Evolutionary conservation across 1,140 invertebrate genomes (phyloP).

Genomic region (Stenopsyche tienmushanensis): DNA sequence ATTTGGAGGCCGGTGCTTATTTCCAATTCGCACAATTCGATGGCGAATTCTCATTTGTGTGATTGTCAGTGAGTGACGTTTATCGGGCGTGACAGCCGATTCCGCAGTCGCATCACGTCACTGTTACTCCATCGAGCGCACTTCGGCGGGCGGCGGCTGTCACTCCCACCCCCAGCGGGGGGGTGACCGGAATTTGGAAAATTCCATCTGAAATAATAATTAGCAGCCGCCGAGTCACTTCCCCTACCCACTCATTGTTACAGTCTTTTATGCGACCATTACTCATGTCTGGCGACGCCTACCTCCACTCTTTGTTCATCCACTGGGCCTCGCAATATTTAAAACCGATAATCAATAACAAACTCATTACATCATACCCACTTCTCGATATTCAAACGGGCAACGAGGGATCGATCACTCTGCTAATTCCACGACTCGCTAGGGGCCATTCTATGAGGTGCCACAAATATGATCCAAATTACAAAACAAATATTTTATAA

Average conservation of each 20-base stretch:
- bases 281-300: slow-evolving; percentile 10
- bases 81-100: slow-evolving; percentile 7
- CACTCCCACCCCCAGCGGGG: not conserved
- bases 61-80: slow-evolving; percentile 6
- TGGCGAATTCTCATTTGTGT: not conserved
- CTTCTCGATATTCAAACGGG: too few species aligned
- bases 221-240: slow-evolving; percentile 16
- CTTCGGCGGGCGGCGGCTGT: not conserved
- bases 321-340: not conserved
- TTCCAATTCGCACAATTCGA: slow-evolving; percentile 3
- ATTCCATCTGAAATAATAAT: slow-evolving; percentile 28
- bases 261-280: slow-evolving; percentile 15
- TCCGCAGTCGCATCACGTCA: slow-evolving; percentile 13
- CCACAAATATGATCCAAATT: too few species aligned
- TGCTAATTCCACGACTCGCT: too few species aligned
- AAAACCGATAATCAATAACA: too few species aligned
- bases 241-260: slow-evolving; percentile 15
- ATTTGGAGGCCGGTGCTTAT: not conserved
- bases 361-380: too few species aligned
- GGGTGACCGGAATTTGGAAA: slow-evolving; percentile 4
- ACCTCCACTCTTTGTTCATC: not conserved
- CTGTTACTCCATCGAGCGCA: not conserved
- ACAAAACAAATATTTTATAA: too few species aligned
- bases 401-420: too few species aligned
- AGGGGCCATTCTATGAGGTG: too few species aligned